Evolutionary conservation across 1,140 invertebrate species (phyloP), one percentile per base, ranked within the genome.

Genomic region (Hylaeus anthracinus): DNA sequence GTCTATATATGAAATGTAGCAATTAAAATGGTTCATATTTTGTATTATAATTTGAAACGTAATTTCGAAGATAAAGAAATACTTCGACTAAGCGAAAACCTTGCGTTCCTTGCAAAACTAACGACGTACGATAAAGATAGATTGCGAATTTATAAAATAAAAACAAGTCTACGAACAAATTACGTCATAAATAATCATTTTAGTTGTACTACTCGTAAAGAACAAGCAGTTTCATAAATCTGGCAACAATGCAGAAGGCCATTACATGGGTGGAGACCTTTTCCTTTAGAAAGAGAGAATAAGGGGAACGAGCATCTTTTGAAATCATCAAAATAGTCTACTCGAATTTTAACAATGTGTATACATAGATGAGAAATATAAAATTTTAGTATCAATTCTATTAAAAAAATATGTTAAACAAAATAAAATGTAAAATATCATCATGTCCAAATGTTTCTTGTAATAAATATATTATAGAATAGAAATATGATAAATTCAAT

Each of bases 221-320:
- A 71, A 56, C 39, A n/a, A 64, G 12, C 43, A 75, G 12, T 53
- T 83, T 64, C 65, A 73, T 71, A 82, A 79, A 87, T 86, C 67
- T 89, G 89, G 88, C 89, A 90, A 89, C 89, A 86, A 81, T 83
- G 89, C 39, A 39, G 65, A 81, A 84, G 70, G 81, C 85, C 85
- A 87, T 87, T 89, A 88, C 81, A 86, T 77, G 81, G 87, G 84
- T 86, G 85, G 86, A 86, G 86, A 79, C 85, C 85, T 83, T 81
- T 85, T 76, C 74, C 81, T 81, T 80, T 89, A 65, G 84, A 79
- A 88, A 78, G 74, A 83, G 82, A 77, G 82, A 85, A 86, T 84
- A 87, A 85, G 80, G 86, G 80, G 81, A 81, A 67, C 26, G 48
- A 65, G 26, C 53, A 72, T 39, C 53, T 79, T 82, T 79, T 79